These are phyloP conservation scores for Phalanger gymnotis DNA, from an alignment of 2,797 vertebrate species.

Conservation along the genomic window DNA sequence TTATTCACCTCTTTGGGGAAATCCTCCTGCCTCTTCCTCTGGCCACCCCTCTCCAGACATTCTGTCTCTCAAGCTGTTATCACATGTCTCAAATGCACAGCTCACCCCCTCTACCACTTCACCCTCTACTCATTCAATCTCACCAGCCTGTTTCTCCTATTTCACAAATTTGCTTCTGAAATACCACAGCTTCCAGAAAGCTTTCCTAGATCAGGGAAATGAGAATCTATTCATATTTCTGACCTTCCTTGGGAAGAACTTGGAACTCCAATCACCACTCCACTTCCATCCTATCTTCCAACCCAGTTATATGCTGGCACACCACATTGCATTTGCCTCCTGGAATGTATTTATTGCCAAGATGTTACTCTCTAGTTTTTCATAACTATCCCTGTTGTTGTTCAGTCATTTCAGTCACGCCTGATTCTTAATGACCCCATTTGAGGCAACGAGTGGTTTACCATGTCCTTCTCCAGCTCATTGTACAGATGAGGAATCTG, in stretches of 20 bases:
- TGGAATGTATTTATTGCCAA: background rate
- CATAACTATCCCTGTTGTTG: background rate
- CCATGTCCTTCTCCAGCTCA: background rate
- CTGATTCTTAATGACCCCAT: background rate
- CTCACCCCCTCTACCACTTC: fast-evolving
- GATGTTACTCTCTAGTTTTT: background rate
- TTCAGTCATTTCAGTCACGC: background rate
- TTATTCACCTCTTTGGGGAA: background rate
- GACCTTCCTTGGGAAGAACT: background rate
- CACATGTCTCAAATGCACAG: background rate
- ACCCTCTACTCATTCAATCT: background rate
- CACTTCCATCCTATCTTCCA: background rate
- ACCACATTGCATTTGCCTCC: background rate
- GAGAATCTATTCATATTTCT: background rate
- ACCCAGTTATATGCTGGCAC: background rate
- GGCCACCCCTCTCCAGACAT: background rate
- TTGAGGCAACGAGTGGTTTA: background rate
- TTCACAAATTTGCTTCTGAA: background rate
- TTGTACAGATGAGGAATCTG: background rate
- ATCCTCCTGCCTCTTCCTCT: background rate
- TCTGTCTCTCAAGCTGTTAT: background rate
- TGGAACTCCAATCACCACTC: background rate
- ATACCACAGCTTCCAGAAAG: background rate
- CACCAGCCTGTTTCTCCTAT: background rate
- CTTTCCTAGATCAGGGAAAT: background rate